Base-by-base conservation (phyloP, 1,140 invertebrate genomes). In the Pentalonia nigronervosa region DNA sequence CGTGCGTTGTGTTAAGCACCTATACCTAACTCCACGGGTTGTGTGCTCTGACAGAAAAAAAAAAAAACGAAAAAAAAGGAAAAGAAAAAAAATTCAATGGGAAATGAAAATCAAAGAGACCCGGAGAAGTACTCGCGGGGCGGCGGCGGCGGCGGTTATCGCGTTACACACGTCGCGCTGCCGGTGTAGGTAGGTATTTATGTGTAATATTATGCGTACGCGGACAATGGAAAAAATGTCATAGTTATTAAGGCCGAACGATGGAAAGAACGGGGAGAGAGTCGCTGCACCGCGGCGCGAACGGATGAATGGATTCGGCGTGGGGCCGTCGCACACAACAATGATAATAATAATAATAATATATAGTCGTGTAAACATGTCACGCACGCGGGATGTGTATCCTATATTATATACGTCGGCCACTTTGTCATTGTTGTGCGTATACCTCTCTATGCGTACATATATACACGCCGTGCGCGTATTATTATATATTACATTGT, bases 401-500 rank as follows among this genome's bases (percentile, higher is more conserved):
- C 41, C 23, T 91, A 91, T 20, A 6, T 21, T 50, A 21, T 23
- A n/a, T 36, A 14, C 53, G 34, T 48, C 45, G 86, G 60, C 30
- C 90, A 81, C 67, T 91, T 81, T 81, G 90, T 91, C 90, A 91
- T 91, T 91, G 90, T 91, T 91, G 45, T 50, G 3, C 30, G n/a
- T 17, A 25, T 48, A 50, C 25, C 7, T 87, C 47, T 11, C 0
- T 4, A 45, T 2, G 20, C 11, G 50, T 47, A 30, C 47, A 86
- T 45, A 86, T 23, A 36, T 36, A 36, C 45, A 45, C 9, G 34
- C 14, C 20, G 56, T 56, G 36, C n/a, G 81, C 34, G 21, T 45
- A 86, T 45, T 47, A 25, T 53, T 53, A 53, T 45, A 7, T 88
- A 50, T n/a, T 88, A 88, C 20, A 50, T 88, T 50, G 36, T 86